These are phyloP conservation scores for Toxotes lorentzi DNA, from an alignment of 2,797 vertebrate genomes.

Conservation along the genomic window DNA sequence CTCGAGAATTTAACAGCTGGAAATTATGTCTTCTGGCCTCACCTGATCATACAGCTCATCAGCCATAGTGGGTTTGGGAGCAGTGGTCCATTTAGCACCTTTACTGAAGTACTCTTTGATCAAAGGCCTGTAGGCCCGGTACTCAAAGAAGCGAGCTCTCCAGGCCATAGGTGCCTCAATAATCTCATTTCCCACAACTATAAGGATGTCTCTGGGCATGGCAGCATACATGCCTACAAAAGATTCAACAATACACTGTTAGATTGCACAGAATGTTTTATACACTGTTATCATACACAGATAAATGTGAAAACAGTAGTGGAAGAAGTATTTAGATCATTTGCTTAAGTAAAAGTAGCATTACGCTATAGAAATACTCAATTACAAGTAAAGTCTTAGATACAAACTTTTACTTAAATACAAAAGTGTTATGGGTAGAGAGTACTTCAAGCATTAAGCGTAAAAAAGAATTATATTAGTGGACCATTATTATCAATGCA, in stretches of 20 bases:
- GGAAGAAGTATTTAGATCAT: not conserved
- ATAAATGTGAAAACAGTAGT: not conserved
- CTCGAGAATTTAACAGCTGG: not conserved
- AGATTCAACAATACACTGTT: conserved; percentile 8
- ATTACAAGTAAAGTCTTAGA: not conserved
- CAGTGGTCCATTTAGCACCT: conserved; percentile 98
- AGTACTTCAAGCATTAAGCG: not conserved
- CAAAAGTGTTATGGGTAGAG: not conserved
- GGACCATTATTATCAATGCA: not conserved
- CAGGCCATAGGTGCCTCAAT: conserved; percentile 99
- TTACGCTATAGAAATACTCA: not conserved
- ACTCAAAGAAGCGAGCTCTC: conserved; percentile 98
- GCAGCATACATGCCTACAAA: conserved; percentile 94
- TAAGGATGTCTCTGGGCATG: conserved; percentile 97
- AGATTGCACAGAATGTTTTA: not conserved
- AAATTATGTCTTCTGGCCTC: conserved; percentile 20
- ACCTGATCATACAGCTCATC: conserved; percentile 97
- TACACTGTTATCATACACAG: not conserved
- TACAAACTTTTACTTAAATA: not conserved
- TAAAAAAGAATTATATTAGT: not conserved
- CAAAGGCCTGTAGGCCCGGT: conserved; percentile 93
- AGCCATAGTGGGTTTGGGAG: conserved; percentile 97
- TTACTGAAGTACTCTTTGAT: conserved; percentile 97
- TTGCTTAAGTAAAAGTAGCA: not conserved
- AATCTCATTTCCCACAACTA: conserved; percentile 97